These are phyloP conservation scores for Xenus cinereus DNA, from an alignment of 2,113 vertebrate genomes.

Conservation along the genomic window DNA sequence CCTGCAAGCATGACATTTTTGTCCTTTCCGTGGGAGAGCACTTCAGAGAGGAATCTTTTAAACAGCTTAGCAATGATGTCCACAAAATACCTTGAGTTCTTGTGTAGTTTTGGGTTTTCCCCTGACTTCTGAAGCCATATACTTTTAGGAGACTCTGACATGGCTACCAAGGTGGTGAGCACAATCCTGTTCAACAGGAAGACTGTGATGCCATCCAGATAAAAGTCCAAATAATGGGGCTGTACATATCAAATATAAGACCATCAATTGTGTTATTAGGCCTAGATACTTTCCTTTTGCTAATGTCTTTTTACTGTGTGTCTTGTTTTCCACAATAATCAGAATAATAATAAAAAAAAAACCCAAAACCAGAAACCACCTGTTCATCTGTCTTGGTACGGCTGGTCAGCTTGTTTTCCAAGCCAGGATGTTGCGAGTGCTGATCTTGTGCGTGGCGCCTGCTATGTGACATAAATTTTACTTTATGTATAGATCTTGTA, in stretches of 20 bases:
- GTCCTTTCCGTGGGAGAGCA: neutral
- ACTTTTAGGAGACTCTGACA: neutral
- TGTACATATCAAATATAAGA: neutral
- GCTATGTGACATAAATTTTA: neutral
- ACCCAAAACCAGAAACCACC: neutral
- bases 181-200: neutral
- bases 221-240: neutral
- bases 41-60: neutral
- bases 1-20: neutral
- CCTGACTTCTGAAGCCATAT: neutral
- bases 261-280: neutral
- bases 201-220: neutral
- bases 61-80: neutral
- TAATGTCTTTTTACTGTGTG: neutral
- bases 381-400: neutral
- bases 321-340: neutral
- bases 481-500: neutral
- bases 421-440: neutral
- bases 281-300: neutral
- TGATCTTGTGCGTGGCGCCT: neutral
- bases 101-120: neutral
- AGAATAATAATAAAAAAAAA: neutral
- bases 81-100: neutral
- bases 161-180: neutral
- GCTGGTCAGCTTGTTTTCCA: neutral